Evolutionary conservation across 2,888 invertebrate species (phyloP).

Genomic region (Holacanthella duospinosa): DNA sequence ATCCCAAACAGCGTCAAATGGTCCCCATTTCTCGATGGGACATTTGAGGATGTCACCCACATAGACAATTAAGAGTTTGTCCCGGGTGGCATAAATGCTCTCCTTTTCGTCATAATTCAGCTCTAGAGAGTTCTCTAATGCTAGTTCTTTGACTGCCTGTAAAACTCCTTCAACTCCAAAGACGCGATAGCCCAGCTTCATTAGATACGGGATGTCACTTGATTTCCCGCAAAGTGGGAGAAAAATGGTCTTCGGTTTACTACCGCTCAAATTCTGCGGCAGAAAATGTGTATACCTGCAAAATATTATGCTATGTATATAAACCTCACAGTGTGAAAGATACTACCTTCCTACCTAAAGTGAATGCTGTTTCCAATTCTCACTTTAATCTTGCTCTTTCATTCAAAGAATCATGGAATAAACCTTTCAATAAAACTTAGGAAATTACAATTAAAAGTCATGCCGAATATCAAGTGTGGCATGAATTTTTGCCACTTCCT

Average conservation of each 20-base stretch:
- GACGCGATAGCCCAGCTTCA: conserved; percentile 36
- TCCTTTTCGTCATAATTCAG: conserved; percentile 20
- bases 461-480: too few species aligned
- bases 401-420: too few species aligned
- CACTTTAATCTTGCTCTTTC: too few species aligned
- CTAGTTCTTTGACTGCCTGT: conserved; percentile 32
- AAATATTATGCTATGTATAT: neutral
- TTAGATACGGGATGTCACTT: conserved; percentile 37
- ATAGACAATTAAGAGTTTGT: conserved; percentile 34
- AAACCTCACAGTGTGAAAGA: too few species aligned
- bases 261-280: neutral
- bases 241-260: conserved; percentile 25
- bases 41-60: conserved; percentile 37
- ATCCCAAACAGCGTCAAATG: conserved; percentile 39
- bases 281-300: neutral
- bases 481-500: too few species aligned
- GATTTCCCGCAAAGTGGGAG: conserved; percentile 39
- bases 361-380: too few species aligned
- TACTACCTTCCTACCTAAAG: too few species aligned
- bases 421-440: too few species aligned
- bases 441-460: too few species aligned
- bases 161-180: conserved; percentile 38
- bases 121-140: conserved; percentile 28
- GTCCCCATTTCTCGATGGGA: conserved; percentile 34
- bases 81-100: conserved; percentile 22